Percentiles rank a stretch among this genome's conserved stretches.
Conservation (phyloP, 2,888 invertebrate genomes). For the Arenicola marina region DNA sequence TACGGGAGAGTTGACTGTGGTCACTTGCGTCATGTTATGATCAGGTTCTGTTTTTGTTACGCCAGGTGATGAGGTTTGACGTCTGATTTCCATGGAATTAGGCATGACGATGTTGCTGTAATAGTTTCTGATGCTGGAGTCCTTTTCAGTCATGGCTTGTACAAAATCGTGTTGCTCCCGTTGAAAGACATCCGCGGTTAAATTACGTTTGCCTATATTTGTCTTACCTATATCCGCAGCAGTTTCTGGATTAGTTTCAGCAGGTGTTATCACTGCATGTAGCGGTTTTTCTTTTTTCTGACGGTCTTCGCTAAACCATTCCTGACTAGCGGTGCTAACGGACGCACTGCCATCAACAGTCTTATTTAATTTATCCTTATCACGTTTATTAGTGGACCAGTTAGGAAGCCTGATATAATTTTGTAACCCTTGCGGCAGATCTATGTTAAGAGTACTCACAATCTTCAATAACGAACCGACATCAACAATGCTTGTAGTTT, state of each 20-base stretch:
- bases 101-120: background rate
- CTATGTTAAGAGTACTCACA: background rate
- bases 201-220: too few species aligned
- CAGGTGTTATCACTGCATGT: background rate
- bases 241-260: background rate
- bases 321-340: too few species aligned
- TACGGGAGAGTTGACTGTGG: background rate
- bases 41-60: background rate
- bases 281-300: too few species aligned
- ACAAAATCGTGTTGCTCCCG: constrained; percentile 24
- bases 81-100: too few species aligned
- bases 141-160: constrained; percentile 14
- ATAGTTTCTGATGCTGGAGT: background rate
- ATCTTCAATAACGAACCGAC: background rate
- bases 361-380: background rate
- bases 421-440: background rate
- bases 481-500: too few species aligned
- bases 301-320: too few species aligned
- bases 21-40: background rate
- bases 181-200: background rate
- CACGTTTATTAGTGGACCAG: background rate
- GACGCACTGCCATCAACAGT: too few species aligned
- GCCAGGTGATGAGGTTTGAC: background rate
- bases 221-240: too few species aligned
- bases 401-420: background rate